A percentile compares a stretch with the other conserved stretches of the same genome.
phyloP scores from a whole-genome alignment of 2,888 invertebrate genomes.

The Folsomia candida region DNA sequence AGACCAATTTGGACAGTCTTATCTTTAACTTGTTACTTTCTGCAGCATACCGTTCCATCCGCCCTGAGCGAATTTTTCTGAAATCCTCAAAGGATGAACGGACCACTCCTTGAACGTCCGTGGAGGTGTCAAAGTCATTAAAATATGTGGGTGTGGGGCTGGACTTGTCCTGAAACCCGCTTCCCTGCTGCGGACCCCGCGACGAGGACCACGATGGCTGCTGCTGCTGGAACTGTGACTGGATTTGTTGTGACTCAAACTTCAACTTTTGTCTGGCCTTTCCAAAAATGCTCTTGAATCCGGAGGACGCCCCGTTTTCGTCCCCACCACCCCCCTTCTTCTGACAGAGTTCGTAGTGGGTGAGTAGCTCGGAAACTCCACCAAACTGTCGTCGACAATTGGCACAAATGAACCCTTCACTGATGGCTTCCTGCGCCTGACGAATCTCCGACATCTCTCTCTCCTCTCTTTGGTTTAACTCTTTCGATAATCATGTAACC shows the following conservation, averaged over 20 bases:
- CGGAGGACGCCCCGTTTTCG: slow-evolving; percentile 12
- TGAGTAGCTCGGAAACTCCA: slow-evolving; percentile 41
- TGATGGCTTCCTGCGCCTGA: slow-evolving; percentile 36
- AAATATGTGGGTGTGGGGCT: slow-evolving; percentile 30
- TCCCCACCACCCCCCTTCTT: slow-evolving; percentile 10
- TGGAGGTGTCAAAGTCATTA: slow-evolving; percentile 44
- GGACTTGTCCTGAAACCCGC: slow-evolving; percentile 21
- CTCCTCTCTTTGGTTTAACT: too few relatives aligned
- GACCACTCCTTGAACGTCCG: slow-evolving; percentile 57
- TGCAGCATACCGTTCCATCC: slow-evolving; percentile 82
- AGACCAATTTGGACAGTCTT: slow-evolving; percentile 76
- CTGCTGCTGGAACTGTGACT: slow-evolving; percentile 31
- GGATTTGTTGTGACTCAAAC: slow-evolving; percentile 26
- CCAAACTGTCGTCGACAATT: slow-evolving; percentile 46
- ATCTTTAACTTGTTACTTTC: slow-evolving; percentile 95
- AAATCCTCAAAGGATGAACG: slow-evolving; percentile 72
- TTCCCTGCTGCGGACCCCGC: slow-evolving; percentile 19
- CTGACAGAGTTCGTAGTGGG: slow-evolving; percentile 43
- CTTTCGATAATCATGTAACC: too few relatives aligned
- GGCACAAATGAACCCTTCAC: slow-evolving; percentile 49
- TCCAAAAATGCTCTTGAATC: slow-evolving; percentile 41
- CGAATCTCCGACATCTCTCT: slow-evolving; percentile 34
- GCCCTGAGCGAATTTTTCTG: slow-evolving; percentile 64
- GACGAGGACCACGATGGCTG: slow-evolving; percentile 22
- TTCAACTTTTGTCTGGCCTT: slow-evolving; percentile 45